Evolutionary conservation across 2,888 invertebrate genomes (phyloP), one percentile per base, ranked within the genome.

Genomic region (Adelphocoris suturalis): DNA sequence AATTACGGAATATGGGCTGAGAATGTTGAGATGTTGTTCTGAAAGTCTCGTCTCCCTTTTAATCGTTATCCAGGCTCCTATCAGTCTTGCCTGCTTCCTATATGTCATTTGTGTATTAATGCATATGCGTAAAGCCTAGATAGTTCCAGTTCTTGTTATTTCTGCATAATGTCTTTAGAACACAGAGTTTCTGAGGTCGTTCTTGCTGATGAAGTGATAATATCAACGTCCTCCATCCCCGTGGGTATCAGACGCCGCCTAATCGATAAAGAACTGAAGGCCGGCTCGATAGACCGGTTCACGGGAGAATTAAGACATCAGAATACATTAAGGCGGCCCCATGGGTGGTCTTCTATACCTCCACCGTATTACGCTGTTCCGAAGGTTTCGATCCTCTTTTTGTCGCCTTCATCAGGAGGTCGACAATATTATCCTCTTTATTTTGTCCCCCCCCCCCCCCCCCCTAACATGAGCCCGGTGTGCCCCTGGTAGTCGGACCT

Each of bases 301-400:
- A 87, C 68, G 88, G 90, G 85, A 85, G 88, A 89, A 90, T 90
- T 90, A 89, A 89, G 89, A 90, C 89, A 89, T 89, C 89, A 85
- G 90, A 90, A 90, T 89, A 90, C 89, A 90, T 90, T 89, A 89
- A 61, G 80, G 52, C 14, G 55, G 52, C 46, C 13, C 78, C 78
- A 52, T 52, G 82, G 82, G 82, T 82, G 82, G 82, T 82, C 82
- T 19, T 23, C 9, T 52, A 48, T 23, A 78, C 47, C 78, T 48
- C 76, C 47, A 68, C 86, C 61, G 88, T 27, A 88, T 88, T 88
- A 88, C 88, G 88, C 88, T n/a, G 16, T 19, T 47, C 48, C 27
- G 80, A 37, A n/a, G 48, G 11, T 55, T 76, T 52, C 23, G 48
- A 19, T 76, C 48, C 27, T 61, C 19, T 85, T 85, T 55, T 85